Evolutionary conservation across 2,113 vertebrate species (phyloP).

Genomic region (Grantiella picta): DNA sequence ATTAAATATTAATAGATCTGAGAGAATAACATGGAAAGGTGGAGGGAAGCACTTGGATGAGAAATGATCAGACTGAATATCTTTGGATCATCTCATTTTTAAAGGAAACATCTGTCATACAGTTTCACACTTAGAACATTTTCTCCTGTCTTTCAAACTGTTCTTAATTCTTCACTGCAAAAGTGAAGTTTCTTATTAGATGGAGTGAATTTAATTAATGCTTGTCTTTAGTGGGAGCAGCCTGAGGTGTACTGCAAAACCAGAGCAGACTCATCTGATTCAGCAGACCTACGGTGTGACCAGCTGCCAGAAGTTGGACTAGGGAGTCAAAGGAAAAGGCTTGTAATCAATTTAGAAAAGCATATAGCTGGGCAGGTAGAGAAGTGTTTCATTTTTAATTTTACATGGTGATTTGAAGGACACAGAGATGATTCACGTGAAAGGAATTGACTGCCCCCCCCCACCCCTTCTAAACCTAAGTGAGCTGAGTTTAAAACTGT

Average conservation of each 20-base stretch:
- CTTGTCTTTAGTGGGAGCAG: background rate
- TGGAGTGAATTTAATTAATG: background rate
- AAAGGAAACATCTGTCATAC: background rate
- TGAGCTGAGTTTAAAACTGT: constrained; percentile 4
- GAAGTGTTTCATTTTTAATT: background rate
- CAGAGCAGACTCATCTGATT: background rate
- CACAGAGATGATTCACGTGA: background rate
- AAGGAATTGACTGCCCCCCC: background rate
- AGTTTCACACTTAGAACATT: background rate
- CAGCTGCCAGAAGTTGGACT: background rate
- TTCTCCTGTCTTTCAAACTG: background rate
- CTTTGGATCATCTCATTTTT: background rate
- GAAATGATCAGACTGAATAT: background rate
- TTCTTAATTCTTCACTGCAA: background rate
- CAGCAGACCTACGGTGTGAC: constrained; percentile 5
- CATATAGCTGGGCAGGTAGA: background rate
- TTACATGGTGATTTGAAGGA: background rate
- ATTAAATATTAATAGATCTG: background rate
- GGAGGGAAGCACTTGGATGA: background rate
- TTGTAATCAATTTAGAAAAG: background rate
- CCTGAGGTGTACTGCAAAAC: background rate
- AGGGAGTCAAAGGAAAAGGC: background rate
- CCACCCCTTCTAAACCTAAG: background rate
- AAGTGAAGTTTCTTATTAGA: background rate
- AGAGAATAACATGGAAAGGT: background rate